Evolutionary conservation across 2,797 vertebrate genomes (phyloP), one percentile per base, ranked within the genome.

Genomic region (Decapterus maruadsi): DNA sequence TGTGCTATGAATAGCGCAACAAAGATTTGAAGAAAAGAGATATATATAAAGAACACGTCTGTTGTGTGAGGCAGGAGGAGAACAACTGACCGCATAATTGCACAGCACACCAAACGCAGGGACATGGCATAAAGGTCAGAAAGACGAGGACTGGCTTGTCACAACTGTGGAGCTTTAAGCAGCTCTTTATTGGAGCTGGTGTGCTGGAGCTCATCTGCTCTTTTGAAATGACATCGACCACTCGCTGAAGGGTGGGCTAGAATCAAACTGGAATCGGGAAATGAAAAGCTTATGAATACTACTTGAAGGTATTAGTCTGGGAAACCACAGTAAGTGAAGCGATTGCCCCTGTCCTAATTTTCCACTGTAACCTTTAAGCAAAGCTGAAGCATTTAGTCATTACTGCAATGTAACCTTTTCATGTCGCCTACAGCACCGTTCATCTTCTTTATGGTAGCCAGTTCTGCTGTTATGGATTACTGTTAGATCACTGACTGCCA

Each of bases 361-460:
- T 73, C 80, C 55, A 66, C 60, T 29, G 59, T 90, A 87, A 91
- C 89, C 89, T 93, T 89, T 89, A 83, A 89, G 72, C 72, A 81
- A 78, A 90, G 83, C 84, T 86, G 76, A 71, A 78, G 75, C 67
- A 26, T 81, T 90, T 89, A 81, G 70, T 68, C 68, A 26, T 89
- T 68, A 86, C 72, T 83, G 83, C 80, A 7, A 6, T 72, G 81
- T 88, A 90, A 92, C 93, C 93, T 94, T 94, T 93, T 85, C 88
- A 87, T 89, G 74, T 83, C 65, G 71, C 91, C 92, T 68, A 69
- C 81, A 90, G 90, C 78, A n/a, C 72, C 53, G 65, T 80, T 89
- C 82, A 72, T 91, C 79, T 87, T 77, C 72, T 89, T 86, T 81
- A 90, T 85, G 77, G 76, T 75, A 26, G 81, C 80, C 75, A 67